These are phyloP conservation scores for Scatophagus argus DNA, from an alignment of 2,113 vertebrate species.

Conservation along the genomic window DNA sequence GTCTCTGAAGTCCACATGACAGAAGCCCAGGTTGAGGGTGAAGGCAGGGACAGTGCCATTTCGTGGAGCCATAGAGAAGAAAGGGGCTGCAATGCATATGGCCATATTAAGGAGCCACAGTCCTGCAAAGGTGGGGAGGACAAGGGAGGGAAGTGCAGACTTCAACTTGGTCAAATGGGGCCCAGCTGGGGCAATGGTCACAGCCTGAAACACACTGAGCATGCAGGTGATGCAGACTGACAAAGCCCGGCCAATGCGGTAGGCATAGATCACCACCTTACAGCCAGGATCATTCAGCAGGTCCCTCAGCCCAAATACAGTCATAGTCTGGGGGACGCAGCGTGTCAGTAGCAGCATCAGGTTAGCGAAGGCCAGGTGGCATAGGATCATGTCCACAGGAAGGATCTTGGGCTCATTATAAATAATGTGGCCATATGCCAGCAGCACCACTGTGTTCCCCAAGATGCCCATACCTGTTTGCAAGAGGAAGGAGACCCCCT, in stretches of 20 bases:
- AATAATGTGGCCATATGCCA: conserved; percentile 75
- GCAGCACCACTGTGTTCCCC: conserved; percentile 80
- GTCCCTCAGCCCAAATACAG: conserved; percentile 78
- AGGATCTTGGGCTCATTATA: conserved; percentile 68
- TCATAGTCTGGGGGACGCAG: conserved; percentile 85
- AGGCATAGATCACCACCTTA: conserved; percentile 85
- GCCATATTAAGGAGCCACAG: conserved; percentile 86
- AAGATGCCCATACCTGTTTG: conserved; percentile 84
- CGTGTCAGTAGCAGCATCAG: conserved; percentile 83
- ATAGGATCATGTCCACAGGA: conserved; percentile 85
- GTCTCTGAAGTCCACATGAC: conserved; percentile 83
- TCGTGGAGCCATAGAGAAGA: conserved; percentile 83
- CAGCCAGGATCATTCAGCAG: conserved; percentile 82
- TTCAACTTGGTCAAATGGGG: conserved; percentile 71
- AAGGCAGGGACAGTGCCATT: conserved; percentile 82
- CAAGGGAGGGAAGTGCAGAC: conserved; percentile 67
- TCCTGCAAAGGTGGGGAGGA: conserved; percentile 76
- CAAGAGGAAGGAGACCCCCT: conserved; percentile 86
- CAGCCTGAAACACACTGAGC: conserved; percentile 84
- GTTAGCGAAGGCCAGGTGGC: conserved; percentile 84
- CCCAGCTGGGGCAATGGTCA: conserved; percentile 74
- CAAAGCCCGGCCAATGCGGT: conserved; percentile 82
- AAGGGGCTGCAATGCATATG: conserved; percentile 80
- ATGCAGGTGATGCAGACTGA: conserved; percentile 86
- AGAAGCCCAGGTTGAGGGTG: conserved; percentile 86